Base-by-base conservation (phyloP, 2,888 invertebrate genomes). In the Aproaerema taeniolella region DNA sequence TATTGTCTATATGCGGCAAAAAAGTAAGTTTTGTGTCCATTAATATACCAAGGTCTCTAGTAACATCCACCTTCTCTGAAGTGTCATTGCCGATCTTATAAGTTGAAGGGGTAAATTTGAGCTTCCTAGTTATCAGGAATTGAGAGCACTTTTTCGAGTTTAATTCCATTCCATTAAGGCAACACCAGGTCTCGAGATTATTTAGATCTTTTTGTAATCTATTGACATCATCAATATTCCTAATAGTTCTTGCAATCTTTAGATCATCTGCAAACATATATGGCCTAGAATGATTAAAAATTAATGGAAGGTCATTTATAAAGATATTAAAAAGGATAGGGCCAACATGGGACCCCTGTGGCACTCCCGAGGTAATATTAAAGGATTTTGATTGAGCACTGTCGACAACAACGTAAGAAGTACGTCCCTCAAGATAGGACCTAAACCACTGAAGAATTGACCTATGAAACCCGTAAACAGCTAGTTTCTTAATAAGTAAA, bases 281-380 rank as follows among this genome's bases (percentile, higher is more conserved):
- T 3, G n/a, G 8, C n/a, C n/a, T n/a, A 3, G 8, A 9, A 26
- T 26, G n/a, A 2, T n/a, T 6, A 9, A 26, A 9, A 9, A 5
- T 3, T 6, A 9, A 3, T 3, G n/a, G 2, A 9, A 26, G 5
- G n/a, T 42, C 46, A 16, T 46, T 46, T 6, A 46, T 30, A 28
- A 46, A 46, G 17, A 39, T 41, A 17, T 43, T 43, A 20, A 46
- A 46, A 1, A 46, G 31, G 10, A 46, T 26, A 15, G 44, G 47
- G 13, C 47, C 47, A 9, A 47, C 33, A 41, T 47, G 41, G 7
- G 47, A 47, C n/a, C 47, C 47, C 16, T 46, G 43, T n/a, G 46
- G 46, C 3, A 43, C 42, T 5, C 43, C 43, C 2, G 46, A 46
- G 6, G 30, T 4, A 7, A 34, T 26, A 12, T 31, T 7, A 9